A percentile compares a stretch with the other conserved stretches of the same genome.
phyloP scores from a whole-genome alignment of 1,140 invertebrate species.

The Centruroides vittatus region DNA sequence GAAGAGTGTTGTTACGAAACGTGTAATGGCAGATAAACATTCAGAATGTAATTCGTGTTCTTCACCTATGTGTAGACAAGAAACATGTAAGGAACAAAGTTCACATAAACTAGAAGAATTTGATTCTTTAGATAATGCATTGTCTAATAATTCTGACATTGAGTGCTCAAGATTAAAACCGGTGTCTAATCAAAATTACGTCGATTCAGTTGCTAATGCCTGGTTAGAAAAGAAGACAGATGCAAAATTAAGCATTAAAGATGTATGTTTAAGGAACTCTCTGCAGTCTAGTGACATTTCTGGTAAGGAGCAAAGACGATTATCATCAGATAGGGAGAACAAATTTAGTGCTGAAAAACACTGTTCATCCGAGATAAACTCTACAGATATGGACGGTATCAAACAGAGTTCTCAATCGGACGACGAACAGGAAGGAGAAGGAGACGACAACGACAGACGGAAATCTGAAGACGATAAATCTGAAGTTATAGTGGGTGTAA shows the following conservation, averaged over 20 bases:
- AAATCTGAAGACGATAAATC: background rate
- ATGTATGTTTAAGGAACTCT: no score
- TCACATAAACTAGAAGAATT: background rate
- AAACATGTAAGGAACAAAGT: background rate
- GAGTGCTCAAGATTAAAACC: background rate
- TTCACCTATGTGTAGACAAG: background rate
- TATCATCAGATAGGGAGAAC: background rate
- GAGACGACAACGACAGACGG: background rate
- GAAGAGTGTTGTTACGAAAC: constrained; percentile 2
- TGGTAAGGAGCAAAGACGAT: background rate
- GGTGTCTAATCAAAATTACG: background rate
- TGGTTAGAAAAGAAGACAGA: no score
- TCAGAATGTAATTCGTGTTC: background rate
- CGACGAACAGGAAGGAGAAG: background rate
- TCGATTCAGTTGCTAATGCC: background rate
- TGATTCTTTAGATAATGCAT: background rate
- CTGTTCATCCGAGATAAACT: background rate
- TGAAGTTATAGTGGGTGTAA: background rate
- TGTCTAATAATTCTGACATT: background rate
- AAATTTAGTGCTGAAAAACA: background rate
- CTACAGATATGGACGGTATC: background rate
- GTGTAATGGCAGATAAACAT: background rate
- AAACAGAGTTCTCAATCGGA: background rate
- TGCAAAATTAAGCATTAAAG: no score
- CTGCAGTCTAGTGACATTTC: no score